Evolutionary conservation across 2,797 vertebrate genomes (phyloP).

Genomic region (Columba guinea): DNA sequence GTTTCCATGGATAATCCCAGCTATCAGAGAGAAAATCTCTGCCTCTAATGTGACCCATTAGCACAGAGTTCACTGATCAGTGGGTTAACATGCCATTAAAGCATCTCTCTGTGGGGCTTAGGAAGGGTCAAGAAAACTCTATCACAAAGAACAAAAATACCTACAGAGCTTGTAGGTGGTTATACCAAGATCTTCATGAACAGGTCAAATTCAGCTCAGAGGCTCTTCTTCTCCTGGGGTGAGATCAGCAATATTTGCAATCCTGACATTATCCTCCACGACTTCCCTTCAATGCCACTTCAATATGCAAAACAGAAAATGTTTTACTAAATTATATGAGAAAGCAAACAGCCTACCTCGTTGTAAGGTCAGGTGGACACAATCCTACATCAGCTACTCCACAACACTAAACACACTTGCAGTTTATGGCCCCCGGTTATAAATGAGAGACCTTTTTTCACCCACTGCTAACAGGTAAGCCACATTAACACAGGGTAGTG

Average conservation of each 20-base stretch:
- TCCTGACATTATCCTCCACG: neutral
- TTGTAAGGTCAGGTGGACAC: neutral
- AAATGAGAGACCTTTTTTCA: neutral
- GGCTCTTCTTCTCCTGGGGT: neutral
- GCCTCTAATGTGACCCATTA: slow-evolving; percentile 30
- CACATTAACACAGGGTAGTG: neutral
- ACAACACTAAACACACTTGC: neutral
- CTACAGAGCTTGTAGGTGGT: neutral
- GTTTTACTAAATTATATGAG: neutral
- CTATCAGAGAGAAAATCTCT: slow-evolving; percentile 56
- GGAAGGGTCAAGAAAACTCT: slow-evolving; percentile 52
- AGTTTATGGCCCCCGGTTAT: neutral
- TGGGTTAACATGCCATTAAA: slow-evolving; percentile 38
- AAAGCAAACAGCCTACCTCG: neutral
- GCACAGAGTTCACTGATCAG: slow-evolving; percentile 52
- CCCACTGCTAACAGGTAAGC: neutral
- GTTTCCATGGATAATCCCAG: slow-evolving; percentile 58
- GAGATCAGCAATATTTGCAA: neutral
- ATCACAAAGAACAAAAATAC: slow-evolving; percentile 23
- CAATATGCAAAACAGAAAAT: neutral
- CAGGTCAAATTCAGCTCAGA: neutral
- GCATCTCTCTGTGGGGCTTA: slow-evolving; percentile 19
- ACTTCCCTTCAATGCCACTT: neutral
- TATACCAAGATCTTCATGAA: neutral
- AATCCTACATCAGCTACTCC: neutral